These are phyloP conservation scores for Pseudonaja textilis DNA, from an alignment of 2,113 vertebrate genomes.

Conservation along the genomic window DNA sequence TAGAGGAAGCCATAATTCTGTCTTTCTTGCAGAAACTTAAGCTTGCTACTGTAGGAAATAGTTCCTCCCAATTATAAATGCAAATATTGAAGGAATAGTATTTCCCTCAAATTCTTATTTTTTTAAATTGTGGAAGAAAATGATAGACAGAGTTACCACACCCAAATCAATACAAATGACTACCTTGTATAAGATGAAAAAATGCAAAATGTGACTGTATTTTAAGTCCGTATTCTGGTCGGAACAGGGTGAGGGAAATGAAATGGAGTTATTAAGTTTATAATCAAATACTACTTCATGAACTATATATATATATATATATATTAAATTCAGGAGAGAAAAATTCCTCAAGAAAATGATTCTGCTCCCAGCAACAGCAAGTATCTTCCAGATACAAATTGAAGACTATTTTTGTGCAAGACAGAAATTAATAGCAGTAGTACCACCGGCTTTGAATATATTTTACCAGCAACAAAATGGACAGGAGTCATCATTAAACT, in stretches of 20 bases:
- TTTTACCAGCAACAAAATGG: constrained; percentile 55
- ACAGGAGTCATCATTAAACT: constrained; percentile 32
- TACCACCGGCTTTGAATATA: constrained; percentile 49
- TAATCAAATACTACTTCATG: neutral
- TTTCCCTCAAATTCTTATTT: neutral
- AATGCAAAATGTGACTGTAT: neutral
- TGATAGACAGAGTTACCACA: neutral
- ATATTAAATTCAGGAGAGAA: constrained; percentile 5
- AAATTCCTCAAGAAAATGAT: constrained; percentile 35
- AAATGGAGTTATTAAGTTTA: neutral
- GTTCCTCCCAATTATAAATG: neutral
- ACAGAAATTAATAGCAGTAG: constrained; percentile 64
- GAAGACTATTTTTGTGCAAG: constrained; percentile 44
- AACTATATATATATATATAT: neutral
- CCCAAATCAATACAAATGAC: constrained; percentile 34
- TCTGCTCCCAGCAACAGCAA: constrained; percentile 53
- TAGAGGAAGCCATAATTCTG: neutral
- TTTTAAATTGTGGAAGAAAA: neutral
- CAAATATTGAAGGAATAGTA: neutral
- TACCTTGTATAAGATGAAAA: neutral
- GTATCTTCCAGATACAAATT: constrained; percentile 52
- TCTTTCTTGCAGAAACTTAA: neutral
- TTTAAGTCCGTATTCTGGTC: neutral
- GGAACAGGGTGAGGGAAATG: neutral
- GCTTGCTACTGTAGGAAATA: neutral